Percentiles rank a stretch among this genome's conserved stretches.
phyloP scores from a whole-genome alignment of 2,888 invertebrate species.

The Campaea margaritaria region DNA sequence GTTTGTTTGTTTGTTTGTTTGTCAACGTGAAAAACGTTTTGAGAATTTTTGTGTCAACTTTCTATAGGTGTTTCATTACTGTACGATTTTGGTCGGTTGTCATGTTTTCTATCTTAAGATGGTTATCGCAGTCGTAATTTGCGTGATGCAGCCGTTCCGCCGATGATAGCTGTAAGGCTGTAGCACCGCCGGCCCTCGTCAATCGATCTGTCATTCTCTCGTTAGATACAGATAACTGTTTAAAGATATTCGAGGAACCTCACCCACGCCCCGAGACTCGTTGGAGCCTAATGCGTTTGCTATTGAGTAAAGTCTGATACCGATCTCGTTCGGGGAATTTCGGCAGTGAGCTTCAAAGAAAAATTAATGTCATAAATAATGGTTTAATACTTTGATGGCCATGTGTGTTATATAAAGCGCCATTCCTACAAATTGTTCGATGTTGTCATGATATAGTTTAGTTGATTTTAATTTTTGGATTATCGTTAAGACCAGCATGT shows the following conservation, averaged over 20 bases:
- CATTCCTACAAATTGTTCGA: constrained; percentile 13
- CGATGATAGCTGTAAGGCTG: constrained; percentile 70
- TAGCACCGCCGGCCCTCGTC: constrained; percentile 51
- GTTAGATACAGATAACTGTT: constrained; percentile 50
- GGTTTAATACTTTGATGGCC: constrained; percentile 39
- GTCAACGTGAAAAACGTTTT: no score
- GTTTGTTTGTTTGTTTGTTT: no score
- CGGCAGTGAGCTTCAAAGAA: constrained; percentile 49
- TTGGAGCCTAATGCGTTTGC: constrained; percentile 75
- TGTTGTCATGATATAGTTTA: constrained; percentile 6
- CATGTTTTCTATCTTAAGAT: constrained; percentile 53
- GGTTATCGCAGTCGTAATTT: constrained; percentile 67
- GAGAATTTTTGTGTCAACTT: no score
- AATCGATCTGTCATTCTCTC: constrained; percentile 66
- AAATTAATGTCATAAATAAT: constrained; percentile 63
- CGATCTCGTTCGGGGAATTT: constrained; percentile 70
- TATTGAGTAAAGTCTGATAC: constrained; percentile 70
- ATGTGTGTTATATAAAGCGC: constrained; percentile 23
- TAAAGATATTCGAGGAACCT: constrained; percentile 66
- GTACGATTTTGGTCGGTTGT: not conserved
- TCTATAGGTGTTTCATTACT: no score
- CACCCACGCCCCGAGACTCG: constrained; percentile 62
- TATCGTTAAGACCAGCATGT: not conserved
- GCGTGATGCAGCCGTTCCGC: constrained; percentile 75
- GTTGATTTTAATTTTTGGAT: constrained; percentile 1